Conservation (phyloP, 2,113 vertebrate species). For the Corythaixoides concolor region DNA sequence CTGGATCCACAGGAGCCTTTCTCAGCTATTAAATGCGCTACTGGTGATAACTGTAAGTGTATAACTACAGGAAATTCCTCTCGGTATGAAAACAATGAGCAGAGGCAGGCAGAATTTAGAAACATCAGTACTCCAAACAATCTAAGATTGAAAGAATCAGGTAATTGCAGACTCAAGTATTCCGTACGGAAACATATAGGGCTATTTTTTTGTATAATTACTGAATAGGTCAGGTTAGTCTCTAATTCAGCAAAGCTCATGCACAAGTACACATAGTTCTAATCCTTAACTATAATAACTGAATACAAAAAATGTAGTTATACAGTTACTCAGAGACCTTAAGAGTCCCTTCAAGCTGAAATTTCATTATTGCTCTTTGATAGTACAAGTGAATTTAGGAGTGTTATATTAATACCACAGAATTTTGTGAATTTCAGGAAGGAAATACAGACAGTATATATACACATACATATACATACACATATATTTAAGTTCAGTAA, state of each 20-base stretch:
- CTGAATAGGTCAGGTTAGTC: neutral
- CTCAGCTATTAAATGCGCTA: neutral
- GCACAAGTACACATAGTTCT: neutral
- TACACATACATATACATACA: neutral
- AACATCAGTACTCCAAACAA: neutral
- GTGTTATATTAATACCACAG: neutral
- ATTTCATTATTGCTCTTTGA: neutral
- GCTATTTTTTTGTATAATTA: neutral
- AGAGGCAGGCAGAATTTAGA: neutral
- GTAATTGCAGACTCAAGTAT: neutral
- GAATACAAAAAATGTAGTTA: neutral
- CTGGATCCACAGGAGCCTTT: neutral
- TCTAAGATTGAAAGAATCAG: neutral
- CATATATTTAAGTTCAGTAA: neutral
- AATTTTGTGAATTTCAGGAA: neutral
- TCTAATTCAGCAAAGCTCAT: neutral
- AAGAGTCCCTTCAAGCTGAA: neutral
- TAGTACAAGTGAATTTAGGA: neutral
- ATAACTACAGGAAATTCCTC: neutral
- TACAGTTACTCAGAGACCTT: rapidly evolving
- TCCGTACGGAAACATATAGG: neutral
- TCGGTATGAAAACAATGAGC: rapidly evolving
- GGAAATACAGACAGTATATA: neutral
- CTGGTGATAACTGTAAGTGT: neutral
- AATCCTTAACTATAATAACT: neutral